Percentiles rank a stretch among this genome's conserved stretches.
These are phyloP conservation scores for Mylabris phalerata DNA, from an alignment of 1,140 invertebrate genomes.

Conservation along the genomic window DNA sequence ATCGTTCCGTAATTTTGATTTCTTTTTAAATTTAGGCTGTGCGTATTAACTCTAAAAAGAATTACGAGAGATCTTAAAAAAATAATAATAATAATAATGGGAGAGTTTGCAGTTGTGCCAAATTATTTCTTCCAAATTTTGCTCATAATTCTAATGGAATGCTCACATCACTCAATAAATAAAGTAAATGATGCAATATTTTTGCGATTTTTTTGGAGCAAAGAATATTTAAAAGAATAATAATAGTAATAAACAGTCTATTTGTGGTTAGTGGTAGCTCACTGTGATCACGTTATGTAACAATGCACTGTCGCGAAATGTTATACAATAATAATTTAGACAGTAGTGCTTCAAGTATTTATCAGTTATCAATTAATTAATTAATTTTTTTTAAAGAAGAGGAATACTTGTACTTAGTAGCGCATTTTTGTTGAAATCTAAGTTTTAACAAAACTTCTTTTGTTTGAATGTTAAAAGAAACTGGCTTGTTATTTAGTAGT, in stretches of 20 bases:
- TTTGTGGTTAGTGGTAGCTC: conserved; percentile 28
- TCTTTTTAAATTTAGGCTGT: conserved; percentile 31
- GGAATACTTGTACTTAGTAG: background rate
- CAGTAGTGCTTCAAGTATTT: background rate
- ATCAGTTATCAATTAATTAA: background rate
- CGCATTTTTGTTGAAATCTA: background rate
- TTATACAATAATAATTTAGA: conserved; percentile 21
- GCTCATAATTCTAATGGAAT: conserved; percentile 19
- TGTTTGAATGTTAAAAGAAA: background rate
- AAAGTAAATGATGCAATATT: conserved; percentile 12
- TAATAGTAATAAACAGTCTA: conserved; percentile 12
- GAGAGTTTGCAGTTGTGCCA: conserved; percentile 25
- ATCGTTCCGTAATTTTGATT: conserved; percentile 4
- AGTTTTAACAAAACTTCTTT: background rate
- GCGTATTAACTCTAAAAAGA: conserved; percentile 26
- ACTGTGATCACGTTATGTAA: conserved; percentile 27
- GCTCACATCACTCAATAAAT: conserved; percentile 32
- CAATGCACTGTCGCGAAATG: conserved; percentile 20
- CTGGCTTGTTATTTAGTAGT: conserved; percentile 24
- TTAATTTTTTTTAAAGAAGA: background rate
- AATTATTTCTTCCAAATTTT: conserved; percentile 26
- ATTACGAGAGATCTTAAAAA: no score
- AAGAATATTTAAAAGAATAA: no score
- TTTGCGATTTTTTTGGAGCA: conserved; percentile 7
- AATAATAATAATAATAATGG: no score